Evolutionary conservation across 2,888 invertebrate species (phyloP), one percentile per base, ranked within the genome.

Genomic region (Bellardia bayeri): DNA sequence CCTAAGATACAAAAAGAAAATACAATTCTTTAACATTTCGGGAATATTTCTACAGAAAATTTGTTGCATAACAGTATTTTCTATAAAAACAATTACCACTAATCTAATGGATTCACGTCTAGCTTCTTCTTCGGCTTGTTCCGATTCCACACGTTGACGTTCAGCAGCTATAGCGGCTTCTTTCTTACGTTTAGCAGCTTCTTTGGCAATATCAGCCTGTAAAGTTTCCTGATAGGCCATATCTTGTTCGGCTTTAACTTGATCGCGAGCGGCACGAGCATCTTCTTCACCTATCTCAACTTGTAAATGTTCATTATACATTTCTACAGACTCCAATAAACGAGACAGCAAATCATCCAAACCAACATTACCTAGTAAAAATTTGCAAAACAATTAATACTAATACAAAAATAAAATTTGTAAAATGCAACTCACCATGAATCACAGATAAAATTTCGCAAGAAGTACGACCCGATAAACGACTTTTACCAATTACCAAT

Each of bases 171-270:
- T 94, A 1, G 92, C 92, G 16, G 92, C 92, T 92, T 97, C 97
- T 92, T 96, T 96, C 92, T 96, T 95, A 90, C 96, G 95, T 93
- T 96, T 97, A 2, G 97, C 96, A 94, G 98, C 97, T 94, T 98
- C 98, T 94, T 98, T 98, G 82, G 97, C 97, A 94, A 97, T 97
- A 90, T 92, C 94, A 11, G 93, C 93, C 91, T 97, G 97, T 79
- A 99, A 95, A 90, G 98, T 98, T 92, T 95, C 96, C 93, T 98
- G 96, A 94, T 98, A 99, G 0, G 99, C 99, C 93, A 96, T 96
- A 94, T 99, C 98, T 94, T 99, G 99, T 93, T 99, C 98, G 90
- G 96, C 95, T 94, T 98, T 98, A 78, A 99, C 98, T 90, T 95
- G 95, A 94, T 98, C 98, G 80, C 99, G 94, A 11, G 97, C 98